phyloP scores from a whole-genome alignment of 2,113 vertebrate species.

The Gobiocypris rarus region DNA sequence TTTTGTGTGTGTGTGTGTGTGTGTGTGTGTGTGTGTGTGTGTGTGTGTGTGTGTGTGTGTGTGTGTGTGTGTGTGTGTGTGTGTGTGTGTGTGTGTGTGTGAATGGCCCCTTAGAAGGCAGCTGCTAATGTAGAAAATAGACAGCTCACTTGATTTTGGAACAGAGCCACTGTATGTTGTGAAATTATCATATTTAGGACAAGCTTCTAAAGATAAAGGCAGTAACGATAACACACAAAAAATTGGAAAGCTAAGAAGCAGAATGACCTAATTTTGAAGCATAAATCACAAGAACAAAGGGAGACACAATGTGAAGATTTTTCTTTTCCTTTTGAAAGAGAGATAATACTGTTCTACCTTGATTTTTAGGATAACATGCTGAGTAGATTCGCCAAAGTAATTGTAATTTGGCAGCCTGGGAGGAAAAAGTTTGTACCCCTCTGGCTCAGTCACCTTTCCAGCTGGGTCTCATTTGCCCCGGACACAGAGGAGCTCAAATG shows the following conservation, averaged over 20 bases:
- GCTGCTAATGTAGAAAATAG: not conserved
- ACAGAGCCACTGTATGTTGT: not conserved
- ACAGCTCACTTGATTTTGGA: not conserved
- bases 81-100: no score
- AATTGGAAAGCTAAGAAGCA: conserved; percentile 10
- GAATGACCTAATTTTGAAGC: conserved; percentile 37
- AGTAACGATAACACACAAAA: conserved; percentile 26
- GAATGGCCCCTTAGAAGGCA: no score
- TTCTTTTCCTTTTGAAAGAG: not conserved
- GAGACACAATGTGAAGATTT: not conserved
- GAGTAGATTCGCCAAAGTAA: conserved; percentile 23
- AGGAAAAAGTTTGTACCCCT: conserved; percentile 39
- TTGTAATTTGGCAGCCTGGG: conserved; percentile 45
- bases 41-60: no score
- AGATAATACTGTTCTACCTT: conserved; percentile 3
- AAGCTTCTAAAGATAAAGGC: conserved; percentile 33
- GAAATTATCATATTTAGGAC: conserved; percentile 7
- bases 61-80: no score
- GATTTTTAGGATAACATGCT: conserved; percentile 21
- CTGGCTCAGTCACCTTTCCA: conserved; percentile 41
- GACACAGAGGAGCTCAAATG: conserved; percentile 14
- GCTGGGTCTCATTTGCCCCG: conserved; percentile 40
- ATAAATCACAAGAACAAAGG: conserved; percentile 24
- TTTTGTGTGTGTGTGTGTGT: no score
- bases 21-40: no score